Base-by-base conservation (phyloP, 2,797 vertebrate species). In the Alca torda region DNA sequence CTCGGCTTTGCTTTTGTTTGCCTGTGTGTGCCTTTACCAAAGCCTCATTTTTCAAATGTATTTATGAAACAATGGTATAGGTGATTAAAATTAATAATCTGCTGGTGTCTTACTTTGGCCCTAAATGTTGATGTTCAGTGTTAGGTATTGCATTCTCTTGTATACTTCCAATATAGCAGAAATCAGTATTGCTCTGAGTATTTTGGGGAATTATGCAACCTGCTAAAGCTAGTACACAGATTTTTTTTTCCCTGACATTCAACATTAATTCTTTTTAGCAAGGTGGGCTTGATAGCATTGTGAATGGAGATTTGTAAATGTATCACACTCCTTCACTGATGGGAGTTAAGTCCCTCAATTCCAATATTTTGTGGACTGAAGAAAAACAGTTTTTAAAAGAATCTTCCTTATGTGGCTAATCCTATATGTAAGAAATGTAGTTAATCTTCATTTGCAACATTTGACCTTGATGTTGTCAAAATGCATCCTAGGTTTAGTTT, bases 201-300 rank as follows among this genome's bases (percentile, higher is more conserved):
- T 96, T 97, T 97, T 89, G 17, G 93, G 92, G 81, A 91, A 86
- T 95, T 87, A 85, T 64, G 77, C 93, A 94, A 96, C 93, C 94
- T 97, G 93, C 81, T 97, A 91, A 94, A 96, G 64, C 83, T 95
- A 74, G 73, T n/a, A 70, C 95, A 82, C 26, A 70, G 67, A 26
- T 89, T 81, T 93, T 90, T 86, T 59, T 79, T 33, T 0, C 6
- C 5, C 4, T 17, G 7, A 48, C 26, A 84, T 48, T 63, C 15
- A 70, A 53, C 94, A 84, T 53, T 10, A 61, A n/a, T 88, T 86
- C 2, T 45, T 84, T 68, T 70, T 72, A 84, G 30, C n/a, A 84
- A 81, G 54, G 6, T 13, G 59, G 35, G 6, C 60, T 77, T 84
- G 48, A 56, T 48, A 67, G 33, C 8, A 3, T 28, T 83, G 33